phyloP scores from a whole-genome alignment of 2,888 invertebrate species.

The Erebia ligea region DNA sequence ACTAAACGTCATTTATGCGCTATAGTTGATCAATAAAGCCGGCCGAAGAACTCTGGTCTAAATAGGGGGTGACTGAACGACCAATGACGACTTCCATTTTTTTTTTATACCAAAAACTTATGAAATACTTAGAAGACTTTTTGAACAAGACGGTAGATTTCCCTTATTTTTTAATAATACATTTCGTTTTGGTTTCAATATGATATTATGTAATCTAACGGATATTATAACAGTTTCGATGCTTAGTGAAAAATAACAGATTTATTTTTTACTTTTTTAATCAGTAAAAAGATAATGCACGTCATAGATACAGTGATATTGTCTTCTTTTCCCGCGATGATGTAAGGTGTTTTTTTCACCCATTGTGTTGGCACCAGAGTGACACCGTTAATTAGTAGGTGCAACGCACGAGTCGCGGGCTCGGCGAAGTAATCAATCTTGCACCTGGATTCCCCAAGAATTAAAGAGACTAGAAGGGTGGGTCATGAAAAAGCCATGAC shows the following conservation, averaged over 20 bases:
- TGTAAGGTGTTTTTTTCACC: conserved; percentile 38
- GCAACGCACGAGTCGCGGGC: conserved; percentile 49
- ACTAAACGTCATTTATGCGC: too few species aligned
- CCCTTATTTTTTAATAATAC: too few species aligned
- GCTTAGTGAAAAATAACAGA: background rate
- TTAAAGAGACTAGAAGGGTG: conserved; percentile 31
- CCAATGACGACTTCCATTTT: too few species aligned
- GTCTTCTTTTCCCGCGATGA: conserved; percentile 30
- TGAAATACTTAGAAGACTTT: too few species aligned
- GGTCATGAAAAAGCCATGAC: background rate
- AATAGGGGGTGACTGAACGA: too few species aligned
- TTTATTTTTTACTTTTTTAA: background rate
- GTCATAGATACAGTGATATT: conserved; percentile 21
- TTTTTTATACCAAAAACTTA: too few species aligned
- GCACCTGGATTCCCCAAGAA: conserved; percentile 56
- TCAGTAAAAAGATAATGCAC: background rate
- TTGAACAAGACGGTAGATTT: too few species aligned
- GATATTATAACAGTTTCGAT: too few species aligned
- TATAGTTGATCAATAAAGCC: too few species aligned
- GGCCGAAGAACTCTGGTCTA: too few species aligned
- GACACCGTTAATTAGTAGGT: conserved; percentile 73
- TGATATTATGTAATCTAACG: too few species aligned
- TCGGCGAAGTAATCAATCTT: conserved; percentile 73
- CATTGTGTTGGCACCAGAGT: conserved; percentile 45
- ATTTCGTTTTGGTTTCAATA: too few species aligned